Evolutionary conservation across 2,888 invertebrate species (phyloP), one percentile per base, ranked within the genome.

Genomic region (Agrotis ipsilon): DNA sequence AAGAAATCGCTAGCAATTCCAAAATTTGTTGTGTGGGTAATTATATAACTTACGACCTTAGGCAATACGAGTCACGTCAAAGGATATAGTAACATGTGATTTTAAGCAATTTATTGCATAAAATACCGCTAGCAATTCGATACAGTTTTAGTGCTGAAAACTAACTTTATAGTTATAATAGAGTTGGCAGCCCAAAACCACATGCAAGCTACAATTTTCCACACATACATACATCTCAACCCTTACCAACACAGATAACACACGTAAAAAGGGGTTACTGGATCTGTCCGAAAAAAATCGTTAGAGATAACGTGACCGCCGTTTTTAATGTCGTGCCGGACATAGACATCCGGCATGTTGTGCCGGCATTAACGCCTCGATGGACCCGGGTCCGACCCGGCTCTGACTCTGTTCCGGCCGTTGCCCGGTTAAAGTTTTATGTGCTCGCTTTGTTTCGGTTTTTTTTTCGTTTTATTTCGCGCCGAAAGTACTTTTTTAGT

Each of bases 321-420:
- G 73, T 85, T 83, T 83, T 83, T 87, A 83, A 83, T 86, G 87
- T 87, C 86, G 83, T 77, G 80, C 68, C 79, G 83, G 82, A 83
- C 84, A 78, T 76, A 39, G 78, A 76, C 73, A 72, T 84, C 86
- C 84, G 83, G 85, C 76, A 78, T 82, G 80, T 81, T 83, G 78
- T 80, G 74, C 81, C 67, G 81, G 72, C 72, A 78, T 83, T 86
- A 85, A 87, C 85, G 85, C 69, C 79, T 81, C 81, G 83, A 78
- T 85, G 78, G 72, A 68, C 68, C 69, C 66, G 74, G 74, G 72
- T 57, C 69, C 80, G 71, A 72, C 63, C 69, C 68, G 74, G 74
- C 72, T 55, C 71, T 80, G 70, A 77, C 73, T 72, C 72, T 75
- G 83, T 83, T 83, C 86, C 80, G 77, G 81, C 75, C 66, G 81